A percentile compares a stretch with the other conserved stretches of the same genome.
Conservation (phyloP, 2,797 vertebrate species). For the Enteromius argenteus region DNA sequence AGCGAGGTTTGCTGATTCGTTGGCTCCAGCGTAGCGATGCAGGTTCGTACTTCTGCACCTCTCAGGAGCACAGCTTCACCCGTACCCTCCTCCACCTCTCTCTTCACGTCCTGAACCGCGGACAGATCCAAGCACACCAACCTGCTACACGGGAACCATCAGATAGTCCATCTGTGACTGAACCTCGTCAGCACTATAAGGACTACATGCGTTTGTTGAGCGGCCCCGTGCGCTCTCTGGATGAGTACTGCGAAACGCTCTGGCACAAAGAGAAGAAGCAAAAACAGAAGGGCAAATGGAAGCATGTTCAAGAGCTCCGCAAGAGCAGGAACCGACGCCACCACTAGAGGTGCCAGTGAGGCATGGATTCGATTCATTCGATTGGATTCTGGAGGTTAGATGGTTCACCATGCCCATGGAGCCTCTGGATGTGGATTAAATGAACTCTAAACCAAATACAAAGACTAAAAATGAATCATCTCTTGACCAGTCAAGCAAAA, state of each 20-base stretch:
- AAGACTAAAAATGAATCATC: neutral
- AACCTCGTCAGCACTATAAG: conserved; percentile 90
- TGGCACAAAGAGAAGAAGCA: conserved; percentile 90
- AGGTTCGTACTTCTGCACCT: conserved; percentile 88
- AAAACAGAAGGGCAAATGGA: conserved; percentile 90
- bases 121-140: conserved; percentile 85
- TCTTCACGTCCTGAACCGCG: conserved; percentile 87
- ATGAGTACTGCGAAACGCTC: conserved; percentile 95
- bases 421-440: conserved; percentile 6
- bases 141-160: conserved; percentile 72
- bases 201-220: conserved; percentile 93
- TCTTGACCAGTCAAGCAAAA: neutral
- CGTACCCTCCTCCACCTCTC: conserved; percentile 86
- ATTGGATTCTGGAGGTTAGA: conserved; percentile 5
- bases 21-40: conserved; percentile 86
- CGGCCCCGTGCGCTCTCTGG: conserved; percentile 86
- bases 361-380: neutral
- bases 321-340: conserved; percentile 93
- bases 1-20: conserved; percentile 91
- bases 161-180: conserved; percentile 80
- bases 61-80: conserved; percentile 91
- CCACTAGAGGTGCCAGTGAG: conserved; percentile 63
- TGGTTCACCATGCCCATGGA: neutral
- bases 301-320: conserved; percentile 94
- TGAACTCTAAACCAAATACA: conserved; percentile 15